A percentile compares a stretch with the other conserved stretches of the same genome.
Evolutionary conservation across 2,797 vertebrate genomes (phyloP).

Genomic region (Scolopax bukidnonensis): DNA sequence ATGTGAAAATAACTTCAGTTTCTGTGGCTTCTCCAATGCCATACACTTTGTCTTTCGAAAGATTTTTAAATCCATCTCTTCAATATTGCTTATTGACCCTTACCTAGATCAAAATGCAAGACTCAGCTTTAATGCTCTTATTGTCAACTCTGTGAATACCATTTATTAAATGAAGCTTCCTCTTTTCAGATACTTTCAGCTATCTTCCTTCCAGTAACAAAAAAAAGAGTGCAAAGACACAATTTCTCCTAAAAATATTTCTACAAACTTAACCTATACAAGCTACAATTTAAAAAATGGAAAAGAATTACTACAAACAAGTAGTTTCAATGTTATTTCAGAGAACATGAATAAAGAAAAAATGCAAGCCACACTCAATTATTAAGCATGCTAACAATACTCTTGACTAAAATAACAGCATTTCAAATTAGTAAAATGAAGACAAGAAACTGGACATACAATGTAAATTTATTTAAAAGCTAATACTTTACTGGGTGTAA

Average conservation of each 20-base stretch:
- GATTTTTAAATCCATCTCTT: background rate
- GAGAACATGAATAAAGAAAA: slow-evolving; percentile 47
- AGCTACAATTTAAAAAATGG: slow-evolving; percentile 52
- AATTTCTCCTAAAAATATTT: slow-evolving; percentile 44
- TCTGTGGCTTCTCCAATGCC: background rate
- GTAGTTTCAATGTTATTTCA: slow-evolving; percentile 66
- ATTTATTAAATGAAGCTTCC: background rate
- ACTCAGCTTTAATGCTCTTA: background rate
- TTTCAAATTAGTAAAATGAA: background rate
- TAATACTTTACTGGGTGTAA: background rate
- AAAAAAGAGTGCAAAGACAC: background rate
- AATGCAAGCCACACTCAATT: slow-evolving; percentile 39
- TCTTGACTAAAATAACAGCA: background rate
- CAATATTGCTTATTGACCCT: background rate
- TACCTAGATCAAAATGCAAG: background rate
- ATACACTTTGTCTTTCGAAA: background rate
- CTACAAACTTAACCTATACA: slow-evolving; percentile 52
- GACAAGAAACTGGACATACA: background rate
- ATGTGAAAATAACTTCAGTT: background rate
- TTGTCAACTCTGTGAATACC: background rate
- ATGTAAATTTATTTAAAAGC: background rate
- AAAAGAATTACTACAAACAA: slow-evolving; percentile 66
- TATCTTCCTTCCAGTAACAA: background rate
- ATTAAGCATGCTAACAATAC: slow-evolving; percentile 30
- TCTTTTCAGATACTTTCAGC: background rate